Conservation (phyloP, 1,140 invertebrate genomes). For the Drosophila varians region DNA sequence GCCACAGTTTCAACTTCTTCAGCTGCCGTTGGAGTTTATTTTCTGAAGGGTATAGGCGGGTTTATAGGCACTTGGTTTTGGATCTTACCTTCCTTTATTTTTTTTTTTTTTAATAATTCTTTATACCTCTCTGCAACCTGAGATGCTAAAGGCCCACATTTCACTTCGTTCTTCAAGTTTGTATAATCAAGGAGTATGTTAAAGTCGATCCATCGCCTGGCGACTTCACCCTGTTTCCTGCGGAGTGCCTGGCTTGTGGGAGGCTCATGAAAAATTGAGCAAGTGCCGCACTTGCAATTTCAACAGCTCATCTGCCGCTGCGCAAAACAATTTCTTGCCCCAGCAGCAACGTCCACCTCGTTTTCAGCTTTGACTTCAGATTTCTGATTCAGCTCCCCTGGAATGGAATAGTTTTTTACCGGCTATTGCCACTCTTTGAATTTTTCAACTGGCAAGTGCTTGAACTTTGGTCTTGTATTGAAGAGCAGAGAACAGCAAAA, state of each 20-base stretch:
- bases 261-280: conserved; percentile 81
- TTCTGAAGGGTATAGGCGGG: neutral
- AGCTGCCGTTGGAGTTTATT: conserved; percentile 10
- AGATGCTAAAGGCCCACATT: too few species aligned
- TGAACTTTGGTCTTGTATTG: conserved; percentile 38
- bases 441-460: conserved; percentile 36
- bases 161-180: too few species aligned
- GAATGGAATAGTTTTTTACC: conserved; percentile 11
- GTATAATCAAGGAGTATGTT: conserved; percentile 1
- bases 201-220: neutral
- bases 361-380: conserved; percentile 1
- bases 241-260: conserved; percentile 50
- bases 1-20: conserved; percentile 12
- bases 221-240: conserved; percentile 9
- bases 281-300: conserved; percentile 81
- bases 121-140: neutral
- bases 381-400: neutral
- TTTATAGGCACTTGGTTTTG: neutral
- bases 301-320: conserved; percentile 77
- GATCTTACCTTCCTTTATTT: neutral
- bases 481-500: too few species aligned
- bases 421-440: conserved; percentile 15
- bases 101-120: neutral
- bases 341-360: conserved; percentile 41
- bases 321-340: conserved; percentile 62